These are phyloP conservation scores for Serripes groenlandicus DNA, from an alignment of 2,888 invertebrate genomes.

Conservation along the genomic window DNA sequence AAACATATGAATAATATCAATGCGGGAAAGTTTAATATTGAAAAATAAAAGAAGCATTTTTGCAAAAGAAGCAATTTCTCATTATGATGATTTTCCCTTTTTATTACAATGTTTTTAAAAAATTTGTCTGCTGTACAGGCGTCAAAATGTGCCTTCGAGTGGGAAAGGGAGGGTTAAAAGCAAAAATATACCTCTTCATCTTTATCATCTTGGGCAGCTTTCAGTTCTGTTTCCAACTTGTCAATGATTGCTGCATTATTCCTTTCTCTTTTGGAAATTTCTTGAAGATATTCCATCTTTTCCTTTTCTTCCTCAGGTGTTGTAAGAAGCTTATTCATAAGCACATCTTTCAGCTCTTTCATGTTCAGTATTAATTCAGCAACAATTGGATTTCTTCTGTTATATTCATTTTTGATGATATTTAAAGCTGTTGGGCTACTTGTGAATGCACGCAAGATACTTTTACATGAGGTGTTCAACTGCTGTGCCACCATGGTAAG, in stretches of 20 bases:
- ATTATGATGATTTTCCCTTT: neutral
- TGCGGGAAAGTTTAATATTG: no score
- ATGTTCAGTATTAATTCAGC: conserved; percentile 73
- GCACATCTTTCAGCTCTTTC: conserved; percentile 83
- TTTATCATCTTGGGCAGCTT: conserved; percentile 83
- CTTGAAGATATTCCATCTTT: conserved; percentile 82
- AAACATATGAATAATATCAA: no score
- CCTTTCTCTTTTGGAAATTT: conserved; percentile 83
- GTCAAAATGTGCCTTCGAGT: neutral
- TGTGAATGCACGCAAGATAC: conserved; percentile 81
- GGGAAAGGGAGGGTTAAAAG: neutral
- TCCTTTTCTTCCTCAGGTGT: conserved; percentile 86
- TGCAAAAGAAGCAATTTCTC: neutral
- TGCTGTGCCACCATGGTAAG: conserved; percentile 82
- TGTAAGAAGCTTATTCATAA: conserved; percentile 84
- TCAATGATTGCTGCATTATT: conserved; percentile 84
- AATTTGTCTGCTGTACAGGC: neutral
- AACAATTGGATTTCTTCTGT: conserved; percentile 57
- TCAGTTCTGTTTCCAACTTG: conserved; percentile 84
- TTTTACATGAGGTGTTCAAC: conserved; percentile 83
- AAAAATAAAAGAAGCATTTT: neutral
- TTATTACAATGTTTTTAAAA: neutral
- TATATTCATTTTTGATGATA: conserved; percentile 73
- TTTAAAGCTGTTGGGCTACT: conserved; percentile 82
- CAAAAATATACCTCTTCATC: conserved; percentile 85